Percentiles rank a stretch among this genome's conserved stretches.
These are phyloP conservation scores for Stichodactyla helianthus DNA, from an alignment of 64 coral and sea anemone genomes.

Conservation along the genomic window DNA sequence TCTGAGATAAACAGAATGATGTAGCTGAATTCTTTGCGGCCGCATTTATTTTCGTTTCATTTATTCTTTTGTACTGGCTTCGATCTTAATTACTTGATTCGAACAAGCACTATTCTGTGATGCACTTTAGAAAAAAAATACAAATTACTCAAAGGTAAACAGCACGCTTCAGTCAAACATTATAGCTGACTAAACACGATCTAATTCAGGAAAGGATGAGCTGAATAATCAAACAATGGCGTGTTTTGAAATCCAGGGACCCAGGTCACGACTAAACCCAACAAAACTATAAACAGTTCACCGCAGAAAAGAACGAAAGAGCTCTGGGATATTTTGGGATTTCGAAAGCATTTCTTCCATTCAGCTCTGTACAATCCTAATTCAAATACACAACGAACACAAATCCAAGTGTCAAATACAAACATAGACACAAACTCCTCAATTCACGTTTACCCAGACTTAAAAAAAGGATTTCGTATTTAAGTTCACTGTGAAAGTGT, in stretches of 20 bases:
- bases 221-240: conserved; percentile 20
- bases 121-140: conserved; percentile 23
- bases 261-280: conserved; percentile 8
- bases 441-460: conserved; percentile 9
- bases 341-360: neutral
- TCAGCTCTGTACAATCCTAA: conserved; percentile 14
- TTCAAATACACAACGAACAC: conserved; percentile 4
- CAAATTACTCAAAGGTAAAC: conserved; percentile 27
- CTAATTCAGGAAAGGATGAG: conserved; percentile 24
- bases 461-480: conserved; percentile 1
- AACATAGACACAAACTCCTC: conserved; percentile 9
- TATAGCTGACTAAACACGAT: conserved; percentile 23
- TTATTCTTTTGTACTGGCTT: neutral
- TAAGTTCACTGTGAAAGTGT: conserved; percentile 7
- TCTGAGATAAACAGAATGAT: neutral
- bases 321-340: neutral
- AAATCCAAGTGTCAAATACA: conserved; percentile 13
- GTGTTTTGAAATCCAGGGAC: conserved; percentile 7
- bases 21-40: neutral
- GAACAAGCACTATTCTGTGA: neutral
- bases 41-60: conserved; percentile 5
- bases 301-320: conserved; percentile 2
- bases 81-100: conserved; percentile 10
- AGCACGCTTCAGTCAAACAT: conserved; percentile 32
- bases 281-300: neutral